Base-by-base conservation (phyloP, 2,113 vertebrate genomes). In the Otus sunia region DNA sequence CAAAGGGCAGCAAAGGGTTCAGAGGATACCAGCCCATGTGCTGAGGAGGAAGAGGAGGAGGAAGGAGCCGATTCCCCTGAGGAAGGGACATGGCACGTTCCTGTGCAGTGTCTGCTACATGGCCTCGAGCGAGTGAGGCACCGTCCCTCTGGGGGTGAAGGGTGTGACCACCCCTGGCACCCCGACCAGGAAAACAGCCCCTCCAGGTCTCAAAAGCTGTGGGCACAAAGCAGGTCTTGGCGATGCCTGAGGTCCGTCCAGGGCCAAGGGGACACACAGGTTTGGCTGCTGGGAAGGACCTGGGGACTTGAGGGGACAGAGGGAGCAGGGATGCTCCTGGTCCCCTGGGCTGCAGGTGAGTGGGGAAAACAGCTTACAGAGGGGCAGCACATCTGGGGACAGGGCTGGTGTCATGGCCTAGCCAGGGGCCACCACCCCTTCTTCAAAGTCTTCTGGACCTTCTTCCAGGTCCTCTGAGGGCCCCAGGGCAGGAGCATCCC, bases 1-100 rank as follows among this genome's bases (percentile, higher is more conserved):
- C 22, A 12, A 82, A 93, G 91, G 91, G 95, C 90, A 91, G 62
- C 0, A 0, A 52, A 85, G 82, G 64, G 94, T 71, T 92, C 88
- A 90, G 90, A 90, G 93, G 80, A 87, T 45, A 56, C 7, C 74
- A 75, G 81, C 41, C 74, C 62, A 43, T 22, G 5, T 8, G 21
- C 78, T 6, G 17, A 67, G 62, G 76, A 88, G 67, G 90, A 91
- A 78, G 86, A 82, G 58, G 73, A 83, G 76, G 91, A 86, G 64
- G 55, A 89, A 83, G 76, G 62, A 72, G 36, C 39, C 4, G 8
- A 36, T 79, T 79, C 13, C 59, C 37, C 12, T 2, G 7, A 41
- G 68, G 69, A 64, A 68, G 32, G 67, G 47, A 59, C 9, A 32
- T 2, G 0, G 30, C 9, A 3, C 6, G 0, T 89, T 83, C 32